Evolutionary conservation across 2,797 vertebrate genomes (phyloP).

Genomic region (Crax fasciolata): DNA sequence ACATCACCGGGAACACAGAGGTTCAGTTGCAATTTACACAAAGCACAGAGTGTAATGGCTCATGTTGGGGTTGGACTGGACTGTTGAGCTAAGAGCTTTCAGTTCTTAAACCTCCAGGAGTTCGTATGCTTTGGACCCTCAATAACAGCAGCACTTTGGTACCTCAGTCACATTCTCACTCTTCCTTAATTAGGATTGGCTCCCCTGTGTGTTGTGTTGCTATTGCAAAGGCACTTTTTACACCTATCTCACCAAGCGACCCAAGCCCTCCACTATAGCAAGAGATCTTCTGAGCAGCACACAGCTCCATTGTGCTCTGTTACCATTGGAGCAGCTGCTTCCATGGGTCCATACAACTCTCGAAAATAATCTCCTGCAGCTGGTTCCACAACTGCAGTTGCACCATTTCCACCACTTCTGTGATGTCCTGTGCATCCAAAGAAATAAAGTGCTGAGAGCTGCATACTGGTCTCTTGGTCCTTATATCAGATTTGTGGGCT

Average conservation of each 20-base stretch:
- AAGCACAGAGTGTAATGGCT: background rate
- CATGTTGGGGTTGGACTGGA: background rate
- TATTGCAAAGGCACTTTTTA: background rate
- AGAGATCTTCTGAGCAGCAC: background rate
- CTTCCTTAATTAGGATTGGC: background rate
- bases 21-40: background rate
- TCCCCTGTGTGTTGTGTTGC: background rate
- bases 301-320: background rate
- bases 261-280: background rate
- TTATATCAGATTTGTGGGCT: background rate
- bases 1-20: rapidly evolving
- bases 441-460: background rate
- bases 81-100: background rate
- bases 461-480: background rate
- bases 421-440: background rate
- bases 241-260: background rate
- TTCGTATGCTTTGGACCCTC: background rate
- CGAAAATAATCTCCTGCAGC: background rate
- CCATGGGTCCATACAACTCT: background rate
- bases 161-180: background rate
- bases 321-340: background rate
- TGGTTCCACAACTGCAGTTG: background rate
- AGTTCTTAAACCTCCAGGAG: background rate
- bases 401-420: background rate
- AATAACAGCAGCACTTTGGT: background rate